Percentiles rank a stretch among this genome's conserved stretches.
These are phyloP conservation scores for Cyanoderma ruficeps DNA, from an alignment of 2,113 vertebrate genomes.

Conservation along the genomic window DNA sequence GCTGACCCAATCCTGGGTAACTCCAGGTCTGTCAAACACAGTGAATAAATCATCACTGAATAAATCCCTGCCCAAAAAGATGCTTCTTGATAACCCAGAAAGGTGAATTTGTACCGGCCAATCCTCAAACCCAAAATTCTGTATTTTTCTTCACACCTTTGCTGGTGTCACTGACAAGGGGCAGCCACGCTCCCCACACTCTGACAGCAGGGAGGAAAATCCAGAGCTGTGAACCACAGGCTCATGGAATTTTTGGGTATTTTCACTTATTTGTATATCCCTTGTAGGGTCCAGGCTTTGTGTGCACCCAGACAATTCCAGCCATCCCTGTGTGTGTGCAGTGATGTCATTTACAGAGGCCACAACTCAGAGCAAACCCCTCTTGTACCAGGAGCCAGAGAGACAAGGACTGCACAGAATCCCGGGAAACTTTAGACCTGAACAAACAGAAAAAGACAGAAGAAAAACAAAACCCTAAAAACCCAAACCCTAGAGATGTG, in stretches of 20 bases:
- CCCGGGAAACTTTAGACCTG: neutral
- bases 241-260: neutral
- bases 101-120: neutral
- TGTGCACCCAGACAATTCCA: neutral
- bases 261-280: accelerated
- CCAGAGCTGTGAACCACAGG: neutral
- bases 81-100: neutral
- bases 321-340: accelerated
- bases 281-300: neutral
- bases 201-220: neutral
- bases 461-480: neutral
- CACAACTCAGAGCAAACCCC: neutral
- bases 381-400: too few species aligned
- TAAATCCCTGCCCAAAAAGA: neutral
- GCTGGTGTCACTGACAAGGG: neutral
- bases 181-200: neutral
- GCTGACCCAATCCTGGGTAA: neutral
- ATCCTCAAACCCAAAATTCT: too few species aligned
- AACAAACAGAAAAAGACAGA: neutral
- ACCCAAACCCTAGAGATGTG: neutral
- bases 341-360: neutral
- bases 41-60: neutral
- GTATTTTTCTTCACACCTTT: neutral
- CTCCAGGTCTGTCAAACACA: neutral
- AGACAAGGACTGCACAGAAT: neutral